Conservation (phyloP, 1,140 invertebrate species). For the Ptiloglossa arizonensis region DNA sequence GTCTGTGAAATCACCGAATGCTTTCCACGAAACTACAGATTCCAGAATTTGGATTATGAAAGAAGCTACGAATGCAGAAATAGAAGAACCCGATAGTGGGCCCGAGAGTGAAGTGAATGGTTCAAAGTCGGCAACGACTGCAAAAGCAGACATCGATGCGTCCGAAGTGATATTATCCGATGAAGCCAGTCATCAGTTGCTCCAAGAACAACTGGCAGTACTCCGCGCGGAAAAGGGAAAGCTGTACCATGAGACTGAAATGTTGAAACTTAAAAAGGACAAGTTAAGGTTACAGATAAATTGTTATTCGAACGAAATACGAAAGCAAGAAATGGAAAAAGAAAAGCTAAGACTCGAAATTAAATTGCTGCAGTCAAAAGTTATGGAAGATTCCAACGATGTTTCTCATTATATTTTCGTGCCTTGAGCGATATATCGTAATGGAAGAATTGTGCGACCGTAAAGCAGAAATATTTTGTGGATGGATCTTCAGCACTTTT, state of each 20-base stretch:
- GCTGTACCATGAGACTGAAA: conserved; percentile 76
- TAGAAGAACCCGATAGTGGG: conserved; percentile 65
- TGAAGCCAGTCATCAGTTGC: conserved; percentile 71
- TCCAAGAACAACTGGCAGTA: conserved; percentile 76
- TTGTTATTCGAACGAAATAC: conserved; percentile 75
- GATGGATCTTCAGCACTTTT: no score
- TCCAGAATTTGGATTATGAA: conserved; percentile 71
- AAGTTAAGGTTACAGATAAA: conserved; percentile 73
- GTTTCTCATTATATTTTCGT: conserved; percentile 78
- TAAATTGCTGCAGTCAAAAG: conserved; percentile 76
- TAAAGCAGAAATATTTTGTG: neutral
- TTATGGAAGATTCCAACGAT: conserved; percentile 75
- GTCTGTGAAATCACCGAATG: conserved; percentile 59
- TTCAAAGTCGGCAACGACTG: conserved; percentile 21
- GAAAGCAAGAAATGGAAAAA: conserved; percentile 78
- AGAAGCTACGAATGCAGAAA: conserved; percentile 47
- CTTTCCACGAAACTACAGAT: conserved; percentile 63
- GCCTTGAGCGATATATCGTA: conserved; percentile 63
- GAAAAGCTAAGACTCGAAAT: conserved; percentile 78
- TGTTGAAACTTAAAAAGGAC: conserved; percentile 76
- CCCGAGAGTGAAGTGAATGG: conserved; percentile 68
- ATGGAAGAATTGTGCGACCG: neutral
- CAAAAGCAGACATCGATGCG: conserved; percentile 53
- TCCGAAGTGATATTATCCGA: conserved; percentile 68
- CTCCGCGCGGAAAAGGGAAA: conserved; percentile 75